Conservation (phyloP, 2,113 vertebrate species). For the Porphyrio hochstetteri region DNA sequence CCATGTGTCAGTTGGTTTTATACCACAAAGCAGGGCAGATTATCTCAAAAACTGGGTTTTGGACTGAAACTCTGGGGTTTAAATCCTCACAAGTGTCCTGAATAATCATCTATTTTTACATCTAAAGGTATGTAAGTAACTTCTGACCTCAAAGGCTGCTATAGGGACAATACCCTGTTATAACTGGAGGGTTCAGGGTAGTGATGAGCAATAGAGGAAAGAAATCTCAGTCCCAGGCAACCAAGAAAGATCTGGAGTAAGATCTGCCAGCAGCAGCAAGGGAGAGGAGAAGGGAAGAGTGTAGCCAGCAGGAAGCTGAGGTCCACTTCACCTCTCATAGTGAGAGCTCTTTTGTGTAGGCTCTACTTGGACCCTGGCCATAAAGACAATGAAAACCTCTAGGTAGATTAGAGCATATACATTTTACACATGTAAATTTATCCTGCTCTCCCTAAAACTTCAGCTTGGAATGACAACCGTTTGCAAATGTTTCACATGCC, state of each 20-base stretch:
- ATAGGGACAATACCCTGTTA: neutral
- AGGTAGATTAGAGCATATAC: neutral
- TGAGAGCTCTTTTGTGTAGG: neutral
- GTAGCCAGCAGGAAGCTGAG: neutral
- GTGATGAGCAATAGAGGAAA: neutral
- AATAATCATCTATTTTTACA: neutral
- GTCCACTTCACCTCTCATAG: neutral
- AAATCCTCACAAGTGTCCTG: neutral
- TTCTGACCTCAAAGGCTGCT: neutral
- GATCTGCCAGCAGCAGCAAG: neutral
- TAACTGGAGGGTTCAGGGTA: neutral
- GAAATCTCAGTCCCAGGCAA: neutral
- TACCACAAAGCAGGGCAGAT: neutral
- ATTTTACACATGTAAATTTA: neutral
- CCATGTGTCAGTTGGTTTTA: neutral
- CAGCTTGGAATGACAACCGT: neutral
- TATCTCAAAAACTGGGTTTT: neutral
- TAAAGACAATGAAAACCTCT: neutral
- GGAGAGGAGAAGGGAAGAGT: neutral
- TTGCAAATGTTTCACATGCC: neutral
- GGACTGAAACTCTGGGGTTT: neutral
- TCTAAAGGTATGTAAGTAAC: neutral
- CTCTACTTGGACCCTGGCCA: neutral
- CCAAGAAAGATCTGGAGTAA: neutral
- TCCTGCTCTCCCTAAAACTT: neutral